A percentile compares a stretch with the other conserved stretches of the same genome.
These are phyloP conservation scores for Hermaeophaga mercurialis DNA, from an alignment of 2,888 invertebrate genomes.

Conservation along the genomic window DNA sequence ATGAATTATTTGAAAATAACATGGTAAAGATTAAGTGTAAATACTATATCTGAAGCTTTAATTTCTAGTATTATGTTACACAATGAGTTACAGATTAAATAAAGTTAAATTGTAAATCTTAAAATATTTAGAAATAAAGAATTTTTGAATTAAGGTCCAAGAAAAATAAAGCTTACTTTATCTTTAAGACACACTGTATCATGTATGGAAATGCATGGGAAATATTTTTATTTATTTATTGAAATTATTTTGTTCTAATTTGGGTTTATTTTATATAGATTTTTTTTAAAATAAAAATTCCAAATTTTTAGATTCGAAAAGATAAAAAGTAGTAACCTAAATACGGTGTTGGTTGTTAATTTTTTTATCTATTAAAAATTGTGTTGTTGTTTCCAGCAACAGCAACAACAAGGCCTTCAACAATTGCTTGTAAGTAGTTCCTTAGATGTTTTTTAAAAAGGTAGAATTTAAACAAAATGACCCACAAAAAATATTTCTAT, in stretches of 20 bases:
- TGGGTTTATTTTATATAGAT: neutral
- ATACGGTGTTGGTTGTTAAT: constrained; percentile 46
- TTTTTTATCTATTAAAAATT: constrained; percentile 43
- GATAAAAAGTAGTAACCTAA: constrained; percentile 17
- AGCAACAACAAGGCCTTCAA: constrained; percentile 90
- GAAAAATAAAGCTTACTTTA: neutral
- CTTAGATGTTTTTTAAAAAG: constrained; percentile 37
- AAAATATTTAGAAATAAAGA: neutral
- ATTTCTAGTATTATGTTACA: too few species aligned
- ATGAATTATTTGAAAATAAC: too few species aligned
- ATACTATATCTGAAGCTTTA: too few species aligned
- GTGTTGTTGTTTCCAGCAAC: constrained; percentile 73
- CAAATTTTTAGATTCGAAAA: constrained; percentile 1
- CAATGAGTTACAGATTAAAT: too few species aligned
- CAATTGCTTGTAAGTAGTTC: constrained; percentile 86
- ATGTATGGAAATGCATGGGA: neutral
- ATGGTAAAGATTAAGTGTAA: too few species aligned
- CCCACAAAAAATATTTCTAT: neutral
- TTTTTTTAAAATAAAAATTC: neutral
- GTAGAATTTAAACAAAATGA: constrained; percentile 6
- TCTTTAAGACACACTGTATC: neutral
- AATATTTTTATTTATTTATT: neutral
- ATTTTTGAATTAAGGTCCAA: neutral
- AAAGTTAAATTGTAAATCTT: neutral
- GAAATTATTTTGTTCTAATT: neutral